These are phyloP conservation scores for Calcarius lapponicus DNA, from an alignment of 2,797 vertebrate genomes.

Conservation along the genomic window DNA sequence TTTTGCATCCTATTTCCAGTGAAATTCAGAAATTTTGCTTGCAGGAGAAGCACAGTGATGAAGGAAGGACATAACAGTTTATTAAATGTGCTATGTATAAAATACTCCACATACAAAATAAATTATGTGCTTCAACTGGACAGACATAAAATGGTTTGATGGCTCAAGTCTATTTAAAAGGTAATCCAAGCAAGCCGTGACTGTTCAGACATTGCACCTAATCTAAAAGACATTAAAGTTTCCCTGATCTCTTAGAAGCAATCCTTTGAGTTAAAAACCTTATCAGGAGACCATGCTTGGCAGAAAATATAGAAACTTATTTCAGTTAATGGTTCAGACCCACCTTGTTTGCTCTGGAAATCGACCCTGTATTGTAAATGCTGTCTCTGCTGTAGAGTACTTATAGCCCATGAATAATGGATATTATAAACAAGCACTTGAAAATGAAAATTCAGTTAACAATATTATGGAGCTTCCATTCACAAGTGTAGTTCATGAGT, in stretches of 20 bases:
- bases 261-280: conserved; percentile 20
- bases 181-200: neutral
- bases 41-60: neutral
- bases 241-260: neutral
- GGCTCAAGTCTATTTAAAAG: neutral
- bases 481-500: neutral
- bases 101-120: neutral
- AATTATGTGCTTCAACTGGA: neutral
- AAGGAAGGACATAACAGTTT: neutral
- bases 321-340: conserved; percentile 2
- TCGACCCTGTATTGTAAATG: neutral
- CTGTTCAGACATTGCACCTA: neutral
- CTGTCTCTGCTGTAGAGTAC: neutral
- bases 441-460: conserved; percentile 31
- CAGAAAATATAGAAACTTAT: neutral
- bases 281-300: neutral
- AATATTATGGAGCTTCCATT: neutral
- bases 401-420: neutral
- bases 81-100: neutral
- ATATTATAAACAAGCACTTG: neutral
- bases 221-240: neutral
- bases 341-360: conserved; percentile 1
- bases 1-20: neutral
- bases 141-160: neutral
- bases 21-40: neutral